Conservation (phyloP, 2,797 vertebrate species). For the Chelon labrosus region DNA sequence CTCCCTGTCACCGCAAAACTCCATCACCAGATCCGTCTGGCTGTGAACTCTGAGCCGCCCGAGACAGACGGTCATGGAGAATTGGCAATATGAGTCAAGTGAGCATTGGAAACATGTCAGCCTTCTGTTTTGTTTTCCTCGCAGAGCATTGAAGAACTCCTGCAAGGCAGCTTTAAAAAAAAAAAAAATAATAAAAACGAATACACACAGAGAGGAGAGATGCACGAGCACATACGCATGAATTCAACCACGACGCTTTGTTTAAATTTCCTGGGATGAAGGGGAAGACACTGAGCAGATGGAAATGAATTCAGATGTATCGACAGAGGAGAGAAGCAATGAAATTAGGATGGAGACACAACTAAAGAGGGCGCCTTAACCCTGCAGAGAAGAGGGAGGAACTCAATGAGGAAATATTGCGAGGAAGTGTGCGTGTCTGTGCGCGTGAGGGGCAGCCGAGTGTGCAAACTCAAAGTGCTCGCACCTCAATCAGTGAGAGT, state of each 20-base stretch:
- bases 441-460: conserved; percentile 32
- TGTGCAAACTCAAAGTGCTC: conserved; percentile 64
- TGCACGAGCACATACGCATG: background rate
- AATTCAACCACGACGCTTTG: conserved; percentile 10
- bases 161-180: conserved; percentile 8
- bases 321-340: conserved; percentile 12
- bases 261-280: conserved; percentile 16
- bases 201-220: conserved; percentile 24
- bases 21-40: conserved; percentile 54
- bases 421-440: conserved; percentile 9
- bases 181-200: background rate
- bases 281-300: conserved; percentile 40
- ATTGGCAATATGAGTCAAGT: conserved; percentile 58
- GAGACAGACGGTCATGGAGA: conserved; percentile 55
- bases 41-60: conserved; percentile 48
- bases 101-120: conserved; percentile 44
- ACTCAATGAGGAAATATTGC: conserved; percentile 29
- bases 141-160: conserved; percentile 17
- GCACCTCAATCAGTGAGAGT: conserved; percentile 75
- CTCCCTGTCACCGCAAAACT: conserved; percentile 24
- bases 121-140: background rate
- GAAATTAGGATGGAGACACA: conserved; percentile 50
- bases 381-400: conserved; percentile 23
- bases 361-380: conserved; percentile 43
- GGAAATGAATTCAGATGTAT: conserved; percentile 49